Conservation (phyloP, 2,113 vertebrate species). For the Chaetura pelagica region DNA sequence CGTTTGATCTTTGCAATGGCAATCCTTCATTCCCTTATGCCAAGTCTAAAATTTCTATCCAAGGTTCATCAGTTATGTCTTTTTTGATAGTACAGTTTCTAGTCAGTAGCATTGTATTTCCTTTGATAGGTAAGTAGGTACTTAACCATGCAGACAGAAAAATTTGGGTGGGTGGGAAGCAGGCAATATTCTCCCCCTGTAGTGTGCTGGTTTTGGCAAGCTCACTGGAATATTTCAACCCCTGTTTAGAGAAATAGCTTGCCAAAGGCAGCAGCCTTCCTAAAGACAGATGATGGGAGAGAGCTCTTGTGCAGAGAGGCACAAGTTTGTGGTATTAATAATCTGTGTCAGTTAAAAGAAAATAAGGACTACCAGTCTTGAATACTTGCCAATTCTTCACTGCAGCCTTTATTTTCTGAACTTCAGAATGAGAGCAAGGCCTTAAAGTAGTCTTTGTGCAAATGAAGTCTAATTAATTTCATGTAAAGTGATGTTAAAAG, state of each 20-base stretch:
- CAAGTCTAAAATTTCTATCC: not conserved
- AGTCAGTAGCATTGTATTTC: not conserved
- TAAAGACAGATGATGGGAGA: not conserved
- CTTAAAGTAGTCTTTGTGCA: not conserved
- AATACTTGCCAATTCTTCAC: not conserved
- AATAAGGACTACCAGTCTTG: not conserved
- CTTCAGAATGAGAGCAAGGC: not conserved
- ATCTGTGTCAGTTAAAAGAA: conserved; percentile 4
- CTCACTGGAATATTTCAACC: not conserved
- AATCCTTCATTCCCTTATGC: not conserved
- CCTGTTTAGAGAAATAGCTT: not conserved
- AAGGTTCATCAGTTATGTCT: not conserved
- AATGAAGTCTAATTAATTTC: not conserved
- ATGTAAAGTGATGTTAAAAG: not conserved
- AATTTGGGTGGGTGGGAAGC: not conserved
- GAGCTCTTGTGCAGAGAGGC: not conserved
- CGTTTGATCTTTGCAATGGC: not conserved
- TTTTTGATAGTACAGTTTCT: not conserved
- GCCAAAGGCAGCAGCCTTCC: not conserved
- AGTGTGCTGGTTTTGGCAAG: not conserved
- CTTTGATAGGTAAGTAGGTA: not conserved
- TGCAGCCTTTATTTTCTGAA: not conserved
- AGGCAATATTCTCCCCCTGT: not conserved
- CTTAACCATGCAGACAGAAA: not conserved
- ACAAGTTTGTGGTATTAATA: not conserved